Evolutionary conservation across 1,140 invertebrate species (phyloP).

Genomic region (Listronotus bonariensis): DNA sequence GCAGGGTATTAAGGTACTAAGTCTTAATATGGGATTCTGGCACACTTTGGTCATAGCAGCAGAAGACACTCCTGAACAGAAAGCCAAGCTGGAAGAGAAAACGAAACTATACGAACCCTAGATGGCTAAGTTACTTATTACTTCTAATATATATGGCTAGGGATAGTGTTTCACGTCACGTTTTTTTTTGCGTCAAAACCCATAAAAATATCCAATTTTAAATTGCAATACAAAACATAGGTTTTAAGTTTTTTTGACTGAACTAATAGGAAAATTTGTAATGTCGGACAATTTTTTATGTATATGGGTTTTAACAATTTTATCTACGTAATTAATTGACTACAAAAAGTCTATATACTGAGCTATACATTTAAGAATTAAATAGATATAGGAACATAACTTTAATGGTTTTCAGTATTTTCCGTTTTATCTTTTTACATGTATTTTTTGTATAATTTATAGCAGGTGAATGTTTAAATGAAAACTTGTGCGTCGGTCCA

Average conservation of each 20-base stretch:
- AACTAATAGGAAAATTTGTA: not conserved
- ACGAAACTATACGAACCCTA: conserved; percentile 55
- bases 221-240: not conserved
- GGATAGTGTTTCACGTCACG: conserved; percentile 1
- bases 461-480: conserved; percentile 15
- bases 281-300: not conserved
- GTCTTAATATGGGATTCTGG: conserved; percentile 81
- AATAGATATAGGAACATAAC: too few relatives aligned
- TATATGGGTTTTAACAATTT: conserved; percentile 12
- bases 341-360: conserved; percentile 1
- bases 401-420: not conserved
- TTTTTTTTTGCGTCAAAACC: not conserved
- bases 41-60: conserved; percentile 78
- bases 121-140: conserved; percentile 22
- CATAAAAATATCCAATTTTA: conserved; percentile 4
- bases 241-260: not conserved
- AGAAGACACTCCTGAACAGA: conserved; percentile 70
- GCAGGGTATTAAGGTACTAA: conserved; percentile 78
- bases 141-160: conserved; percentile 9
- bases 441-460: conserved; percentile 18
- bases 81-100: conserved; percentile 62
- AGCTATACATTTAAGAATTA: too few relatives aligned
- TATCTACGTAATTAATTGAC: not conserved
- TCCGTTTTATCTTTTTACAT: not conserved
- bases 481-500: conserved; percentile 1